phyloP scores from a whole-genome alignment of 2,113 vertebrate species.

The Eurystomus gularis region DNA sequence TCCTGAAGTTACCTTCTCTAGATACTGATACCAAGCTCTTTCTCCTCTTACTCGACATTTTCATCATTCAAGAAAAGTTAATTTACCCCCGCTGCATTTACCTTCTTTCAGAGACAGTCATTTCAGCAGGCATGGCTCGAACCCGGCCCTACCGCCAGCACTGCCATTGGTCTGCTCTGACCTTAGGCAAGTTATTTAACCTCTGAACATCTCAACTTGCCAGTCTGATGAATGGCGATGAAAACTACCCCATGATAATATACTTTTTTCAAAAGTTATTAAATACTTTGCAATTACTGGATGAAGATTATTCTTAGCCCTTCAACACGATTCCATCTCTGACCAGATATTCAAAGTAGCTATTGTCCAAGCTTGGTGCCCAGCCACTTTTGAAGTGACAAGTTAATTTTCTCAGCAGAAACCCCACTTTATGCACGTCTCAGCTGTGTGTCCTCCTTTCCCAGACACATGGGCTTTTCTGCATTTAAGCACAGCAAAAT shows the following conservation, averaged over 20 bases:
- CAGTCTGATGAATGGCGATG: conserved; percentile 31
- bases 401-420: neutral
- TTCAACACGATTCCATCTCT: conserved; percentile 17
- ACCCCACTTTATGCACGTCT: neutral
- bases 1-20: neutral
- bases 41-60: neutral
- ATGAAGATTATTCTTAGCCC: conserved; percentile 2
- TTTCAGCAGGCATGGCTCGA: neutral
- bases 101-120: neutral
- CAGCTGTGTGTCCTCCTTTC: neutral
- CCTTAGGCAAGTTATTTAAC: conserved; percentile 43
- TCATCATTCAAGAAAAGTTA: conserved; percentile 53
- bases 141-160: neutral
- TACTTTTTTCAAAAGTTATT: neutral
- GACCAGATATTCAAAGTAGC: neutral
- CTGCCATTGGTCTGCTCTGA: conserved; percentile 5
- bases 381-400: neutral
- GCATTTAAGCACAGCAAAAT: neutral
- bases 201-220: neutral
- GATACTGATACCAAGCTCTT: neutral
- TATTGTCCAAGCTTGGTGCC: neutral
- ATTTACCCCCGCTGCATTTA: neutral
- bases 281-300: conserved; percentile 35
- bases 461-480: neutral
- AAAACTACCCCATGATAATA: conserved; percentile 6